These are phyloP conservation scores for Epizoanthus rinbou DNA, from an alignment of 92 coral and sea anemone genomes.

Conservation along the genomic window DNA sequence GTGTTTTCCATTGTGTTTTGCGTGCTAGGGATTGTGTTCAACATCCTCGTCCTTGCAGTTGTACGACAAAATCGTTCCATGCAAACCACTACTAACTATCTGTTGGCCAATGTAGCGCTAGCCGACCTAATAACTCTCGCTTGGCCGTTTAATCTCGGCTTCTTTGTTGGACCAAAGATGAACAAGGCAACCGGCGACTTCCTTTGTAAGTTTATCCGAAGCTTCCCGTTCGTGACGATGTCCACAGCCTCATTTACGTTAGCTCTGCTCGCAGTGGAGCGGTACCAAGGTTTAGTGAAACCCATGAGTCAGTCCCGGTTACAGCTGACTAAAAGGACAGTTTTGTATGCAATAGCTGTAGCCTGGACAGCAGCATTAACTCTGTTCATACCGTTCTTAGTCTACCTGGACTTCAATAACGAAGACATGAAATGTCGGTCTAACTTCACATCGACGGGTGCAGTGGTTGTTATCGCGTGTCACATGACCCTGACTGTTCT, in stretches of 20 bases:
- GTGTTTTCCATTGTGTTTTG: neutral
- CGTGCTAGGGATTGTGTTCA: constrained; percentile 5
- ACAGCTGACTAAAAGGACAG: neutral
- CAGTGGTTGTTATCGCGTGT: neutral
- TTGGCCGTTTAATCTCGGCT: neutral
- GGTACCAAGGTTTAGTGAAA: constrained; percentile 5
- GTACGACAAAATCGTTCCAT: constrained; percentile 11
- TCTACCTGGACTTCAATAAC: neutral
- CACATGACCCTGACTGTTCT: neutral
- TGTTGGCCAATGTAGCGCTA: constrained; percentile 15
- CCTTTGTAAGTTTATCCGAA: constrained; percentile 14
- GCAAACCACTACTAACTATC: constrained; percentile 12
- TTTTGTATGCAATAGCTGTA: neutral
- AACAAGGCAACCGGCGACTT: constrained; percentile 2
- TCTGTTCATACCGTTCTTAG: neutral
- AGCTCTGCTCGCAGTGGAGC: neutral
- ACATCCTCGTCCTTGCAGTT: neutral
- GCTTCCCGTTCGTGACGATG: constrained; percentile 10
- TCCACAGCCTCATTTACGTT: neutral
- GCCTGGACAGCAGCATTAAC: neutral
- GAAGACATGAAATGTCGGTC: constrained; percentile 2
- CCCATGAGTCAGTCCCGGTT: constrained; percentile 12
- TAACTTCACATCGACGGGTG: neutral
- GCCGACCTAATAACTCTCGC: constrained; percentile 2
- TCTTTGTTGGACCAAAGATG: neutral